Evolutionary conservation across 2,113 vertebrate genomes (phyloP), one percentile per base, ranked within the genome.

Genomic region (Rhipidura dahli): DNA sequence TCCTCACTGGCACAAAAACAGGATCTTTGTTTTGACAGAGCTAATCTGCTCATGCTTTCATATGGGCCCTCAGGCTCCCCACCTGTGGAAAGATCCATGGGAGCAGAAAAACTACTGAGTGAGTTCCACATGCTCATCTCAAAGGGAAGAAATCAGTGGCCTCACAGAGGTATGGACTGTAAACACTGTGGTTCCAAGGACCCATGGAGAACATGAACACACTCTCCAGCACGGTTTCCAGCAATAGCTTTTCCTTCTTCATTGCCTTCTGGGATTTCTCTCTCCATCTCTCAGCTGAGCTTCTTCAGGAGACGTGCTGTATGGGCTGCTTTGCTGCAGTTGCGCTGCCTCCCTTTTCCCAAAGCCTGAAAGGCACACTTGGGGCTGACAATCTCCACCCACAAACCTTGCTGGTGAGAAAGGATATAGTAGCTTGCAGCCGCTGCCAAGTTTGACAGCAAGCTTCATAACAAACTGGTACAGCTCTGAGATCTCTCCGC

Each of bases 11-110:
- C 82, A 92, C 15, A 11, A 94, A 96, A 90, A 9, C 64, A 71
- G 85, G 72, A 75, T 91, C 87, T 85, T 91, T 94, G 70, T 94
- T 97, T 96, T 97, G 89, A 96, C 93, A 95, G 79, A 92, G 53
- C 53, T 95, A 88, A 97, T 96, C 91, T 1, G 1, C 72, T 94
- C 60, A 13, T 92, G 71, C 87, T 92, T 96, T 95, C 85, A 20
- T 63, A 89, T 1, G 16, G 92, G 85, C 88, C 93, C 79, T 93
- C 33, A 4, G 94, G 95, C 91, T 95, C 61, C 37, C 64, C 93
- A 95, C 85, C 90, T 96, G 94, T 89, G 80, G 54, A 90, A 90
- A 66, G 85, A 93, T 93, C 90, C 71, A 50, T 61, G 49, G 54
- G 47, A 93, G 76, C 61, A 72, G 68, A 54, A 93, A 89, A 90